Conservation (phyloP, 2,797 vertebrate species). For the Silurus aristotelis region DNA sequence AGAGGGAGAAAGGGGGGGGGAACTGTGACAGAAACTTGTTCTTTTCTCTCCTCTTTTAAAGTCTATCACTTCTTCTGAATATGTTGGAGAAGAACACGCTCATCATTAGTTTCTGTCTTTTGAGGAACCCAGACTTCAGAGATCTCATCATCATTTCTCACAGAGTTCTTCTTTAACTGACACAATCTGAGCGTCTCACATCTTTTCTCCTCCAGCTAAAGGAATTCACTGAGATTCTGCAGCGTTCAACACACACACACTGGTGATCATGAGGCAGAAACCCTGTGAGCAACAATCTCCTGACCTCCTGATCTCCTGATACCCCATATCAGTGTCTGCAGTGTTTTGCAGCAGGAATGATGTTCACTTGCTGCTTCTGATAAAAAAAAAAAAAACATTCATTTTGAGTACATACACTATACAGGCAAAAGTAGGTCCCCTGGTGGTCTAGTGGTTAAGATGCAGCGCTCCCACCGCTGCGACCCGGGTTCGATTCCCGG, state of each 20-base stretch:
- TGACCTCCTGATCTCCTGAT: neutral
- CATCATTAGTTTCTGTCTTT: neutral
- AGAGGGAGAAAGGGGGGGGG: too few species aligned
- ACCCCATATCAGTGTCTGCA: neutral
- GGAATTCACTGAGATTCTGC: neutral
- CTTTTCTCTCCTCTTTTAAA: slow-evolving; percentile 5
- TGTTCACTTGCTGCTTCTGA: neutral
- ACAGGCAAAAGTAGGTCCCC: too few species aligned
- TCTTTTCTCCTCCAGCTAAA: neutral
- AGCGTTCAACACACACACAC: too few species aligned
- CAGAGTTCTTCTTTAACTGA: neutral
- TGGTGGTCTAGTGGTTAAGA: too few species aligned
- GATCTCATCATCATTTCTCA: neutral
- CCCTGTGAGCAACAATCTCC: neutral
- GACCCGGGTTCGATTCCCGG: too few species aligned
- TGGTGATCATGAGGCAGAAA: neutral
- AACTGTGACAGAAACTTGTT: slow-evolving; percentile 5
- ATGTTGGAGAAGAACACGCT: too few species aligned
- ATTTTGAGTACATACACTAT: too few species aligned
- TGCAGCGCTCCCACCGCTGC: too few species aligned
- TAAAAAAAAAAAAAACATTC: too few species aligned
- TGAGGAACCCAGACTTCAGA: neutral
- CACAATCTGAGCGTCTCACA: neutral
- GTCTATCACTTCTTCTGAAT: slow-evolving; percentile 7
- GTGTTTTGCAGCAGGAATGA: neutral